Conservation (phyloP, 1,140 invertebrate genomes). For the Aplysia californica region DNA sequence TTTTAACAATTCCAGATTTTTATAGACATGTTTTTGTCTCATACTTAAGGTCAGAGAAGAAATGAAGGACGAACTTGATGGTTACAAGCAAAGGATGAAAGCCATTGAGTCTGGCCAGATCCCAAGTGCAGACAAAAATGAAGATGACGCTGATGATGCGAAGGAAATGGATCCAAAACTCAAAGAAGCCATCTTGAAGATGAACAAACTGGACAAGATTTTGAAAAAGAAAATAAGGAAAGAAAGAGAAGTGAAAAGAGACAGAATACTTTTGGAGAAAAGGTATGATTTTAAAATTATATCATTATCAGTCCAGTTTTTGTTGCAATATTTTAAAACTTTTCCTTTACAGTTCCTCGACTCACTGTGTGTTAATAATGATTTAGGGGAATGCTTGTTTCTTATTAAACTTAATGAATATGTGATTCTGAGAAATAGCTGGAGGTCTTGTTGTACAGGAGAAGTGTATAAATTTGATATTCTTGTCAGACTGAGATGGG, state of each 20-base stretch:
- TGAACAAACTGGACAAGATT: constrained; percentile 65
- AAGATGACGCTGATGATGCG: constrained; percentile 31
- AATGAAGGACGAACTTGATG: constrained; percentile 61
- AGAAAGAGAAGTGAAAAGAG: constrained; percentile 63
- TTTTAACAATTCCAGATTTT: not conserved
- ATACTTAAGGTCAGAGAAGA: constrained; percentile 51
- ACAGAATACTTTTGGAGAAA: constrained; percentile 62
- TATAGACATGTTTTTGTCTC: too few species aligned
- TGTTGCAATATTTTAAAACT: not conserved
- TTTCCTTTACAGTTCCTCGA: not conserved
- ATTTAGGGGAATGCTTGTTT: not conserved
- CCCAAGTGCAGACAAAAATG: constrained; percentile 4
- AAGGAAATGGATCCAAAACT: constrained; percentile 59
- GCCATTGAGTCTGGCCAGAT: constrained; percentile 41
- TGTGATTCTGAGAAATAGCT: not conserved
- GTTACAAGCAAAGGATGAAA: constrained; percentile 47
- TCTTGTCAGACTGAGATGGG: too few species aligned
- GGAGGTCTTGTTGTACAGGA: not conserved
- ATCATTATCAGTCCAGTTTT: not conserved
- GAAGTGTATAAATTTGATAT: not conserved
- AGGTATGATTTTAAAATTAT: constrained; percentile 44
- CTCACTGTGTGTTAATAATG: not conserved
- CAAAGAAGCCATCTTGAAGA: constrained; percentile 60
- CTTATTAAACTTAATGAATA: not conserved
- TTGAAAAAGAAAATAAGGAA: constrained; percentile 56